Evolutionary conservation across 1,140 invertebrate genomes (phyloP).

Genomic region (Uloborus diversus): DNA sequence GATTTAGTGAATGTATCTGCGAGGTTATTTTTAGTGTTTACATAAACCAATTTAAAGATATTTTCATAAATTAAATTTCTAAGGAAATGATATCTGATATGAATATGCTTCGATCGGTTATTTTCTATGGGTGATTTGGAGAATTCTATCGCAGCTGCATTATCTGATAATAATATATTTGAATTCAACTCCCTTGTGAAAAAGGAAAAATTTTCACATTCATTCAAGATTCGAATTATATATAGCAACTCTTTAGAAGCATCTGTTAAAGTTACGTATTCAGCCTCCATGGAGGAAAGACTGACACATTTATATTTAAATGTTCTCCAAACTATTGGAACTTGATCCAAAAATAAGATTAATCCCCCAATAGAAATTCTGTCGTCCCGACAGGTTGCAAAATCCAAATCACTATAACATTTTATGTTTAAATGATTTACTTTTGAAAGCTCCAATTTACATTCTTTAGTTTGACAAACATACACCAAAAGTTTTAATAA

Average conservation of each 20-base stretch:
- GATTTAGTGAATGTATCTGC: slow-evolving; percentile 57
- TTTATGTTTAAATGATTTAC: background rate
- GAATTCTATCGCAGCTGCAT: slow-evolving; percentile 60
- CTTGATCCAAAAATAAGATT: slow-evolving; percentile 4
- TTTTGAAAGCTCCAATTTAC: background rate
- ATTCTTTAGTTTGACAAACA: background rate
- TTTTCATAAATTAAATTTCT: slow-evolving; percentile 63
- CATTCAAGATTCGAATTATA: slow-evolving; percentile 13
- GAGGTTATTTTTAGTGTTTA: slow-evolving; percentile 6
- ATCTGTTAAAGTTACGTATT: slow-evolving; percentile 64
- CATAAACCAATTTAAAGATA: slow-evolving; percentile 57
- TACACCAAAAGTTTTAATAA: slow-evolving; percentile 9
- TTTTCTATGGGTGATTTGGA: slow-evolving; percentile 57
- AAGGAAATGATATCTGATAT: slow-evolving; percentile 61
- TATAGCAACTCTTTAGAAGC: slow-evolving; percentile 62
- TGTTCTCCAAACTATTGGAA: background rate
- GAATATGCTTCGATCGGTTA: slow-evolving; percentile 60
- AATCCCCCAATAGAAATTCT: slow-evolving; percentile 9
- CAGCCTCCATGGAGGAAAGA: slow-evolving; percentile 63
- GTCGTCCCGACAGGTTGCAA: slow-evolving; percentile 7
- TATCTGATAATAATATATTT: slow-evolving; percentile 54
- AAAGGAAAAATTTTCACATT: background rate
- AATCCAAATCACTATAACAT: slow-evolving; percentile 19
- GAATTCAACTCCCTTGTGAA: background rate
- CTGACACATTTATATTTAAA: slow-evolving; percentile 62